Percentiles rank a stretch among this genome's conserved stretches.
Conservation (phyloP, 2,888 invertebrate genomes). For the Muschampia plurimacula region DNA sequence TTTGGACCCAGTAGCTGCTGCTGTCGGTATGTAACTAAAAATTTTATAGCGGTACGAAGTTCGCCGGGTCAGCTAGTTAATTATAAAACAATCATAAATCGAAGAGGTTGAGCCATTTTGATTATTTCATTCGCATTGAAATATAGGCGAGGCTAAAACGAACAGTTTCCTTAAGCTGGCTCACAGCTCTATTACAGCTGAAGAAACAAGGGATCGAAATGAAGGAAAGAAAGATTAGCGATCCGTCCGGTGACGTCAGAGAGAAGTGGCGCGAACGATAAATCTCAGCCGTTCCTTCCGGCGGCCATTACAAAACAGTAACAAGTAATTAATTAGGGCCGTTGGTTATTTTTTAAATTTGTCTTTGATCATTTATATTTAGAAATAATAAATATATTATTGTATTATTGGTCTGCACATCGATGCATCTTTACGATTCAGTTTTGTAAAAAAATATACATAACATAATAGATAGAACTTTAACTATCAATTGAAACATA, state of each 20-base stretch:
- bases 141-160: slow-evolving; percentile 39
- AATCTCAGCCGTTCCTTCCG: slow-evolving; percentile 68
- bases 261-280: slow-evolving; percentile 72
- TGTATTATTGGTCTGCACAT: no score
- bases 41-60: no score
- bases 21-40: no score
- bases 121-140: slow-evolving; percentile 21
- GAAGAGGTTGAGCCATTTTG: background rate
- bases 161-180: slow-evolving; percentile 40
- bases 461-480: no score
- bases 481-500: no score
- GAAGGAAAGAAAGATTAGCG: slow-evolving; percentile 44
- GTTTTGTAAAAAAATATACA: no score
- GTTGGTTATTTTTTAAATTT: background rate
- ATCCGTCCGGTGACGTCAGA: slow-evolving; percentile 53
- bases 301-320: slow-evolving; percentile 27
- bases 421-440: no score
- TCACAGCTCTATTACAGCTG: slow-evolving; percentile 42
- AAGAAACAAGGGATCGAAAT: slow-evolving; percentile 42
- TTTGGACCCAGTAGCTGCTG: no score
- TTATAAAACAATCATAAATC: background rate
- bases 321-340: slow-evolving; percentile 18
- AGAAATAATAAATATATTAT: background rate
- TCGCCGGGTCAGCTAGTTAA: no score
- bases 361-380: background rate